Evolutionary conservation across 1,140 invertebrate species (phyloP), one percentile per base, ranked within the genome.

Genomic region (Colletes gigas): DNA sequence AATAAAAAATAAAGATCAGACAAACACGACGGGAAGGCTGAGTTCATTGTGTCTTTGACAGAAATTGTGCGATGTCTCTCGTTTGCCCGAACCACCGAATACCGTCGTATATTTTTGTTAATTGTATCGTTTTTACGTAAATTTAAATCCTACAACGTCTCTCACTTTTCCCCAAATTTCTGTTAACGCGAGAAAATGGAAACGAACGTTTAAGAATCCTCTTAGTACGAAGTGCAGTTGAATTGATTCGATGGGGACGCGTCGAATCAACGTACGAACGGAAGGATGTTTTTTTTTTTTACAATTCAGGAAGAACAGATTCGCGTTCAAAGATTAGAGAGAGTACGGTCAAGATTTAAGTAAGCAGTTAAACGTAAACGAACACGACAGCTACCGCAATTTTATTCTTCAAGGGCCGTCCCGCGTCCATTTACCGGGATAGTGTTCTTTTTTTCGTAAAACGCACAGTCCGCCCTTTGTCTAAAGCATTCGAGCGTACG

Each of bases 401-500:
- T 73, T 65, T 17, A 30, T 79, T 79, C 77, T 65, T 17, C 19
- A 17, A 21, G 39, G 68, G 65, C 15, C 54, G 59, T 55, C 50
- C 69, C 52, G 75, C 57, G 80, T 77, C 75, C 75, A 55, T 78
- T 69, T 55, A 41, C 60, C 69, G 52, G 30, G 54, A 30, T 59
- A 78, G 47, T 19, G n/a, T 68, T 60, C 15, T 30, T 50, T 66
- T 39, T 39, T 12, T 41, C 44, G 41, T 63, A 15, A 41, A 77
- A 57, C 68, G 39, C 44, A n/a, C 50, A 17, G 14, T 15, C 30
- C 57, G 82, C 65, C 71, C 63, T 87, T 83, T 86, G 85, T 86
- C 85, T 86, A 83, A 83, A 73, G 65, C 62, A 78, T 78, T 78
- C 52, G 82, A 68, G 65, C 81, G 66, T 60, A 54, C 55, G 67